Base-by-base conservation (phyloP, 2,888 invertebrate genomes). In the Cephus rjabovi region DNA sequence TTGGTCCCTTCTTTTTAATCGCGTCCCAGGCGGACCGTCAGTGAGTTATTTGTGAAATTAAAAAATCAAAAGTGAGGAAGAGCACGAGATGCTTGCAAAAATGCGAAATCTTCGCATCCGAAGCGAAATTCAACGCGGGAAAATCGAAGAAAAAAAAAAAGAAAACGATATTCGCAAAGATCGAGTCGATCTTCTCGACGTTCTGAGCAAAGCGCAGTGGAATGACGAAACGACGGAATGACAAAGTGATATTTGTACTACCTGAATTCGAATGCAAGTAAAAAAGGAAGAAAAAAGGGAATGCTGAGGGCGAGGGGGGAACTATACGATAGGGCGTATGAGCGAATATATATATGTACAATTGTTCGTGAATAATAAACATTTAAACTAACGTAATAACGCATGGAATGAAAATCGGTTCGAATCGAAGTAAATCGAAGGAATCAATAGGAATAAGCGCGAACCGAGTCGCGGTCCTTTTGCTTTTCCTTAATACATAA, bases 161-260 rank as follows among this genome's bases (percentile, higher is more conserved):
- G 23, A 56, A 23, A 56, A 23, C 2, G 23, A 56, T 23, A 56
- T 56, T 56, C 23, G 9, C 23, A 56, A 56, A 56, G 2, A 2
- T 23, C 9, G 2, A 23, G 23, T 56, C 56, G 56, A 23, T 9
- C 23, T 56, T 56, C 6, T 56, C 9, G 23, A 56, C 23, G 56
- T 23, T 23, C 23, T 2, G 23, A 23, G 56, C 23, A 9, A 56
- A 56, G 23, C 6, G 23, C 23, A 56, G 23, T 56, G 56, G 56
- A 56, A 56, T 56, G 23, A 56, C 56, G 56, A 40, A 40, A 40
- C 6, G 40, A 40, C 23, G 15, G 6, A 40, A 40, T 40, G 40
- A 77, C 79, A 80, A 78, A 84, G 79, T 79, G 79, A 76, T 80
- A 80, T 79, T 76, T 35, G 81, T 79, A 75, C 77, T 75, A 77